These are phyloP conservation scores for Pristiophorus japonicus DNA, from an alignment of 2,113 vertebrate genomes.

Conservation along the genomic window DNA sequence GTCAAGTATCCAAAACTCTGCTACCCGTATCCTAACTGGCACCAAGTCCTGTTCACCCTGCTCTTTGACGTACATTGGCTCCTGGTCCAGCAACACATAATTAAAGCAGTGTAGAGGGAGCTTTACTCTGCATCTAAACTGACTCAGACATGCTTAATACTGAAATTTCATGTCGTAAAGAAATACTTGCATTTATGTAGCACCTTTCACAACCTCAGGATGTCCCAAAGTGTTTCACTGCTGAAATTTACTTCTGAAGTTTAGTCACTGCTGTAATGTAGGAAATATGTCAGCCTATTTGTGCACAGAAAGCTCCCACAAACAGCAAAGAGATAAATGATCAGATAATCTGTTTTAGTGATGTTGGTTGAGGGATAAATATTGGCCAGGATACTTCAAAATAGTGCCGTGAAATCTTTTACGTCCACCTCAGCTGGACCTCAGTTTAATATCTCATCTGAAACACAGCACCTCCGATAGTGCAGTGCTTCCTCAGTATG, in stretches of 20 bases:
- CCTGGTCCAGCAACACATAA: background rate
- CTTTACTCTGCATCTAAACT: background rate
- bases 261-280: background rate
- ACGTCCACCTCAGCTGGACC: background rate
- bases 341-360: background rate
- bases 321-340: background rate
- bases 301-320: background rate
- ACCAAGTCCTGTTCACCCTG: background rate
- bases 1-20: background rate
- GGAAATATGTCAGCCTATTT: background rate
- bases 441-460: background rate
- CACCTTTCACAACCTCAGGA: background rate
- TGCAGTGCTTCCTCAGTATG: background rate
- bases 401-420: background rate
- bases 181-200: background rate
- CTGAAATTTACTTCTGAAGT: background rate
- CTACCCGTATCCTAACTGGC: background rate
- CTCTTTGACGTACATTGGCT: background rate
- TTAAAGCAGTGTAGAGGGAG: background rate
- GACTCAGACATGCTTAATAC: background rate
- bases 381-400: background rate
- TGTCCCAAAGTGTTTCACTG: background rate
- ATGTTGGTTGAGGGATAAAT: background rate
- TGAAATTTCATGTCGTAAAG: background rate
- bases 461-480: background rate